A percentile compares a stretch with the other conserved stretches of the same genome.
Conservation (phyloP, 2,797 vertebrate genomes). For the Lophius americanus region DNA sequence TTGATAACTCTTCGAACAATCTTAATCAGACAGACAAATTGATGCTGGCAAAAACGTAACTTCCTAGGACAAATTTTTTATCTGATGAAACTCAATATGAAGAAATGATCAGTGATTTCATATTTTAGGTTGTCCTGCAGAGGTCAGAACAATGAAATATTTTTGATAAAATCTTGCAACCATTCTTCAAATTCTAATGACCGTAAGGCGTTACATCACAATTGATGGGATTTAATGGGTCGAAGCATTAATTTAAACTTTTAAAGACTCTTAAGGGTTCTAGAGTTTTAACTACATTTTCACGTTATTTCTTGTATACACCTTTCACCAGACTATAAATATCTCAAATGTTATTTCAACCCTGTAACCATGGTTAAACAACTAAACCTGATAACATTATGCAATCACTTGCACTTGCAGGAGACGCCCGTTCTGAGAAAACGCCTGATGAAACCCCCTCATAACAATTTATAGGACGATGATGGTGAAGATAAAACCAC, state of each 20-base stretch:
- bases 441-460: constrained; percentile 10
- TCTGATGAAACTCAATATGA: too few species aligned
- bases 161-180: background rate
- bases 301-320: background rate
- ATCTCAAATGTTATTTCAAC: background rate
- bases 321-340: background rate
- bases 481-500: constrained; percentile 15
- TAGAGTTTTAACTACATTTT: background rate
- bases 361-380: background rate
- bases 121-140: background rate
- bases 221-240: too few species aligned
- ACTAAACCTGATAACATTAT: constrained; percentile 11
- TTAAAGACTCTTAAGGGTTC: background rate
- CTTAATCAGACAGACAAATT: too few species aligned
- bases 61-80: too few species aligned
- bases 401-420: constrained; percentile 9
- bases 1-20: too few species aligned
- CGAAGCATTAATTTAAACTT: background rate
- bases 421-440: constrained; percentile 12
- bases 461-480: constrained; percentile 15
- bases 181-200: background rate
- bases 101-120: too few species aligned
- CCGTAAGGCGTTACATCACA: background rate
- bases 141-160: too few species aligned
- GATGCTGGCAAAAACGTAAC: too few species aligned